Percentiles rank a stretch among this genome's conserved stretches.
Conservation (phyloP, 1,140 invertebrate genomes). For the Aphelenchoides besseyi region DNA sequence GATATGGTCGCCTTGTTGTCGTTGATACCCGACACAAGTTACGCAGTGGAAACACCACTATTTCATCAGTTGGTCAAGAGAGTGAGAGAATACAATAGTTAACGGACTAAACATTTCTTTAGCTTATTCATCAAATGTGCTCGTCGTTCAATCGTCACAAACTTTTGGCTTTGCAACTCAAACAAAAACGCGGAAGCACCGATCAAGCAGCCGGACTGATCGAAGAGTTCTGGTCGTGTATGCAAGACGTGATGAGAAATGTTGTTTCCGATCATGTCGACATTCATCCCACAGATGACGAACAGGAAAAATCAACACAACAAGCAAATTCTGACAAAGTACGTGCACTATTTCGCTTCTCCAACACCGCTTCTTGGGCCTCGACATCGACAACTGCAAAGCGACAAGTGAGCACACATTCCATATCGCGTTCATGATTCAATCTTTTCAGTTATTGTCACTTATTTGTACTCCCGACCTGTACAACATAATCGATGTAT, state of each 20-base stretch:
- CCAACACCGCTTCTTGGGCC: conserved; percentile 45
- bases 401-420: conserved; percentile 21
- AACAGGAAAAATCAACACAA: neutral
- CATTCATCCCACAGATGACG: conserved; percentile 38
- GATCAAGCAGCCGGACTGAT: conserved; percentile 26
- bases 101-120: neutral
- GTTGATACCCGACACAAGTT: conserved; percentile 8
- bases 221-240: conserved; percentile 44
- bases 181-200: neutral
- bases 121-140: conserved; percentile 14
- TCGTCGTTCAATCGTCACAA: conserved; percentile 12
- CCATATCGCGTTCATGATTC: neutral
- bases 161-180: conserved; percentile 8
- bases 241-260: conserved; percentile 43
- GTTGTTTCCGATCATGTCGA: conserved; percentile 55
- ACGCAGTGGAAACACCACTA: neutral
- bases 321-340: conserved; percentile 18
- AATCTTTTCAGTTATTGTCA: conserved; percentile 39
- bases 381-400: conserved; percentile 37
- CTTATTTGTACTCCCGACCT: conserved; percentile 51
- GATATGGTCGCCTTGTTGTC: conserved; percentile 45
- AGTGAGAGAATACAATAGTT: neutral
- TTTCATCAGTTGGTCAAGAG: conserved; percentile 5
- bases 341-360: conserved; percentile 49
- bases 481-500: conserved; percentile 56